Base-by-base conservation (phyloP, 2,113 vertebrate species). In the Ptyas mucosa region DNA sequence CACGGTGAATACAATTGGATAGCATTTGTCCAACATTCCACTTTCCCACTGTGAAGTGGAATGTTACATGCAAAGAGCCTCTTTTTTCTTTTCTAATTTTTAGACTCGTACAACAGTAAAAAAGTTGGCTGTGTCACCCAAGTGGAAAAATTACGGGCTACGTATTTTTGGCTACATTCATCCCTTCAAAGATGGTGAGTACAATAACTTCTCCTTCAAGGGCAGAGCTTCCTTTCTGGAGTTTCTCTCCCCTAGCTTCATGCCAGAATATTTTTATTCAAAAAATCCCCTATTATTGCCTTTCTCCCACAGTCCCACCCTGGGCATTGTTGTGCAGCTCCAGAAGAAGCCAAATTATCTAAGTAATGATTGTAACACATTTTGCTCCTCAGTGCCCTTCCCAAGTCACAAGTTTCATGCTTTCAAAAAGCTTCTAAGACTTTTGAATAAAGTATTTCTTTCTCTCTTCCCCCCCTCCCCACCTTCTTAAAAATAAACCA, bases 111-210 rank as follows among this genome's bases (percentile, higher is more conserved):
- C 99, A 90, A 98, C 98, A 0, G 98, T 99, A 96, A 99, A 98
- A 97, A 99, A 99, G 97, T 94, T 99, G 96, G 99, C 99, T 0
- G 99, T 99, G 93, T 99, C 99, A 18, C 99, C 99, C 75, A 99
- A 99, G 96, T 99, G 99, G 99, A 99, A 99, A 96, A 99, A 99
- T 97, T 99, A 99, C 0, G 99, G 99, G 46, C 97, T 99, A 89
- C 98, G 99, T 96, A 97, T 99, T 94, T 99, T 99, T 90, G 99
- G 99, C 93, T 99, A 98, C 96, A 97, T 99, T 95, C 99, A 99
- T 96, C 99, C 99, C 1, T 99, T 98, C 94, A 98, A 98, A 98
- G 99, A 99, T 94, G 99, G 99, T 99, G 97, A 97, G 98, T 90
- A 91, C 14, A 23, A 69, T 34, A 29, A 52, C 10, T 49, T 85